Conservation (phyloP, 2,797 vertebrate genomes). For the Gambusia yucatana region DNA sequence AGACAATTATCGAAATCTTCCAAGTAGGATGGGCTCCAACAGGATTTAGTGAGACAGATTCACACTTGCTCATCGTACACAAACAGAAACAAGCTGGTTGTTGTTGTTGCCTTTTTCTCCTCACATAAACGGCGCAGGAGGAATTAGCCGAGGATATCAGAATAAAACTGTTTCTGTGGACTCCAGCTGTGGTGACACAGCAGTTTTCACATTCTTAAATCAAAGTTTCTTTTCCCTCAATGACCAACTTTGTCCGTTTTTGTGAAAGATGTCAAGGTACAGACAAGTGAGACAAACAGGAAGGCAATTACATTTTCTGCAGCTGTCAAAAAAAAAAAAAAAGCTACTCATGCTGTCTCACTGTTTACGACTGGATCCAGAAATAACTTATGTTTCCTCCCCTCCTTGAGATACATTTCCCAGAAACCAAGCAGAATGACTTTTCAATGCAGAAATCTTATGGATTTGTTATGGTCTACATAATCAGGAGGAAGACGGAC, state of each 20-base stretch:
- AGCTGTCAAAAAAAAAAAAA: background rate
- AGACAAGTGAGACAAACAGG: slow-evolving; percentile 6
- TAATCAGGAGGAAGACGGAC: background rate
- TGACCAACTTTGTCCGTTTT: slow-evolving; percentile 21
- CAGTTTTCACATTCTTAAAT: slow-evolving; percentile 47
- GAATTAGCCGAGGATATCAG: slow-evolving; percentile 54
- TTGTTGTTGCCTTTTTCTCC: slow-evolving; percentile 5
- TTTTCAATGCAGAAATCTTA: background rate
- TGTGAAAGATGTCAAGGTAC: background rate
- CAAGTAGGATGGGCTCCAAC: slow-evolving; percentile 58
- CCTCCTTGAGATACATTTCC: too few relatives aligned
- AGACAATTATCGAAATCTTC: slow-evolving; percentile 65
- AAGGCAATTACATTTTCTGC: slow-evolving; percentile 9
- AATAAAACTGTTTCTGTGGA: slow-evolving; percentile 23
- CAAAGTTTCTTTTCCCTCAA: slow-evolving; percentile 33
- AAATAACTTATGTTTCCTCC: background rate
- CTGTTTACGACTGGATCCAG: background rate
- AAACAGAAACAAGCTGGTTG: slow-evolving; percentile 5
- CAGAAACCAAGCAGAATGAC: background rate
- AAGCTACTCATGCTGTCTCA: background rate
- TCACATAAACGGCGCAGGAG: slow-evolving; percentile 29
- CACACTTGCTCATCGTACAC: slow-evolving; percentile 5
- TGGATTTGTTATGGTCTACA: background rate
- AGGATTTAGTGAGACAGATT: slow-evolving; percentile 49
- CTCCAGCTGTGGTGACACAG: slow-evolving; percentile 50